Evolutionary conservation across 2,797 vertebrate genomes (phyloP), one percentile per base, ranked within the genome.

Genomic region (Botia kubotai): DNA sequence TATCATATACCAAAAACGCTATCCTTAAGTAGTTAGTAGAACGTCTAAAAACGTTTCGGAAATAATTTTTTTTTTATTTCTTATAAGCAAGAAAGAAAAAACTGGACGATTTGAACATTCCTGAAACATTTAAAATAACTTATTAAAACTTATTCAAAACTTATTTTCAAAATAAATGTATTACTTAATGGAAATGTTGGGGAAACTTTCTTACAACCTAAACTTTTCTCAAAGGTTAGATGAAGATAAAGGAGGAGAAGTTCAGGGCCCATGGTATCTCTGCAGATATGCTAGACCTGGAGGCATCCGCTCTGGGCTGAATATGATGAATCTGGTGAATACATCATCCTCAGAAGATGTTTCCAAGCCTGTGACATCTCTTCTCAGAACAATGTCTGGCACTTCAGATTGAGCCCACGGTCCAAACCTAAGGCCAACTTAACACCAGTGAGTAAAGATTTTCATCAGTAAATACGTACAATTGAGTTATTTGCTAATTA

Each of bases 271-370:
- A 43, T 3, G 46, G 77, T 86, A 87, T 87, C 86, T 86, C 29
- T 16, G 82, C 81, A 33, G 23, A 26, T 29, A 19, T 62, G 75
- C 85, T 82, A 87, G 72, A 79, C 33, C 39, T 46, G 39, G 86
- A 10, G 75, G 65, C 70, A 83, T 87, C 83, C 83, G 85, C 75
- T 86, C 84, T 53, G 86, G 77, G 73, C 52, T 36, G 52, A 79
- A 65, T 77, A 82, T 82, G 75, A 86, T 84, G 78, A 85, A 77
- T 60, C 29, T 57, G 77, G 76, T 52, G 50, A 74, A 86, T 87
- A 73, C 75, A 79, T 71, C 53, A 62, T 84, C 71, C 75, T 78
- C 70, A 46, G 88, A 78, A 83, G 80, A 63, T 19, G 50, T 46
- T 36, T 72, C 81, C 85, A 71, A 57, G 83, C 87, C 66, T 70